Evolutionary conservation across 92 coral and sea anemone species (phyloP), one percentile per base, ranked within the genome.

Genomic region (Bergia puertoricense): DNA sequence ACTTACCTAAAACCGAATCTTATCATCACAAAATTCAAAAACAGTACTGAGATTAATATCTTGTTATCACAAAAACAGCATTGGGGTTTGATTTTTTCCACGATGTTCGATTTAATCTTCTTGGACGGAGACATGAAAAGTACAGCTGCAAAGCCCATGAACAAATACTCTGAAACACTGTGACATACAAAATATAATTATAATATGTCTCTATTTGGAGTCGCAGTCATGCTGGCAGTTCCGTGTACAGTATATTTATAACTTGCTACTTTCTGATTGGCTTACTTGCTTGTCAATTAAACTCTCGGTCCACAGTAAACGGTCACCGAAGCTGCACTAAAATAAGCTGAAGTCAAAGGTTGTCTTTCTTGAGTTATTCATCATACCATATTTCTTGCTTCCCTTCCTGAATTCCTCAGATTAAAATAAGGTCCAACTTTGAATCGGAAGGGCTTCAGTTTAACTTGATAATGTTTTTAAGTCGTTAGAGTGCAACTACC

Each of bases 181-280:
- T 89, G 84, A 90, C 89, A 92, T 94, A 94, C 95, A 94, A 94
- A 94, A 94, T 94, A 94, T 90, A 94, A 94, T 91, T 90, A 86
- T 90, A 88, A 89, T 94, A 72, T 45, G 86, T 48, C 68, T 84
- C 87, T 84, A 69, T 84, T 84, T 72, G 79, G 75, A 69, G 87
- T 71, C 43, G 39, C 66, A 48, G 87, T 84, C 44, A 42, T 46
- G 40, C 66, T n/a, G 78, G 23, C 62, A 46, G 30, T 18, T 36
- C 14, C 54, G 79, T 84, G 37, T 48, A 41, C 59, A 54, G 59
- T 80, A 51, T 80, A 80, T 80, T 37, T 80, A 57, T 57, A 57
- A n/a, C 59, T 72, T 69, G 62, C 77, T 45, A 83, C 87, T 71
- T 46, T 72, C 86, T 71, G 78, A 84, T 51, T 46, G 79, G 77